Evolutionary conservation across 2,888 invertebrate species (phyloP).

Genomic region (Anorthoa munda): DNA sequence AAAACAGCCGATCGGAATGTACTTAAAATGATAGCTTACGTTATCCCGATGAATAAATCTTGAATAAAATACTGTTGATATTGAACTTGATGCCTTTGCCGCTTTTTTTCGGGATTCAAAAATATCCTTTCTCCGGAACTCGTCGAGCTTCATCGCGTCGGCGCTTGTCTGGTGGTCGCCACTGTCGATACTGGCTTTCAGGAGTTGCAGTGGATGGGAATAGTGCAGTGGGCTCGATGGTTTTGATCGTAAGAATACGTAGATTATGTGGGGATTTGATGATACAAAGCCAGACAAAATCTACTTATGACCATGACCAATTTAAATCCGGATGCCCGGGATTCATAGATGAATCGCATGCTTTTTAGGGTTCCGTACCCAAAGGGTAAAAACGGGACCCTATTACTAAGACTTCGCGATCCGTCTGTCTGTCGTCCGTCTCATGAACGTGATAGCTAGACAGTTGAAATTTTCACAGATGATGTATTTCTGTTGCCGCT

Average conservation of each 20-base stretch:
- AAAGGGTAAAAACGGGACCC: no score
- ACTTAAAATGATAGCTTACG: slow-evolving; percentile 75
- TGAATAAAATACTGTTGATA: not conserved
- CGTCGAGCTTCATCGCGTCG: not conserved
- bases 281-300: slow-evolving; percentile 70
- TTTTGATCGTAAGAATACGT: slow-evolving; percentile 64
- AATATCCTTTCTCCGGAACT: not conserved
- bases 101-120: not conserved
- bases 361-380: no score
- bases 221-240: not conserved
- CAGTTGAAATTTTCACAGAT: no score
- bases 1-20: slow-evolving; percentile 75
- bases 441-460: no score
- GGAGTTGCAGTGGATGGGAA: not conserved
- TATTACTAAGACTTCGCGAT: no score
- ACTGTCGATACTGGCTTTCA: not conserved
- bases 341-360: no score
- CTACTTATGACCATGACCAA: slow-evolving; percentile 73
- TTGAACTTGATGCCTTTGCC: not conserved
- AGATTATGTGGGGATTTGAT: slow-evolving; percentile 68
- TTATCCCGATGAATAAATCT: not conserved
- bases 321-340: no score
- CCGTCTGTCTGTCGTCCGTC: no score
- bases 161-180: not conserved
- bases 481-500: no score